These are phyloP conservation scores for Actenoides hombroni DNA, from an alignment of 2,113 vertebrate species.

Conservation along the genomic window DNA sequence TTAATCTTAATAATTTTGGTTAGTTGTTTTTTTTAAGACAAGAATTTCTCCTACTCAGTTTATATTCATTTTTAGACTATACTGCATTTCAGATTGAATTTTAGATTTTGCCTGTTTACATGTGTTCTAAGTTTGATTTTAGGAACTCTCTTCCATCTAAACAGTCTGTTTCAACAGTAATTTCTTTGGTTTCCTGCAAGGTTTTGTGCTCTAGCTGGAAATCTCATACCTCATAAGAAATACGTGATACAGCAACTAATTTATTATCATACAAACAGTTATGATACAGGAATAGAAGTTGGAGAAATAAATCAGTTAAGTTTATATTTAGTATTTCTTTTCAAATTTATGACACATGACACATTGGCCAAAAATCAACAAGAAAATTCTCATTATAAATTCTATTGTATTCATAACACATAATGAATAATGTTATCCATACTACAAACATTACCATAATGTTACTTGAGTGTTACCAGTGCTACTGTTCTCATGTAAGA, in stretches of 20 bases:
- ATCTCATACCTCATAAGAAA: not conserved
- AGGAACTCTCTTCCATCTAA: not conserved
- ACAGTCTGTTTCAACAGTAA: not conserved
- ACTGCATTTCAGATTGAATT: not conserved
- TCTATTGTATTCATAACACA: not conserved
- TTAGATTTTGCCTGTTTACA: not conserved
- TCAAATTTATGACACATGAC: not conserved
- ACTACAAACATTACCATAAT: not conserved
- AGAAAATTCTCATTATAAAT: not conserved
- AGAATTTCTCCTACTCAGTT: not conserved
- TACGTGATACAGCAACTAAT: not conserved
- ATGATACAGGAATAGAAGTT: not conserved
- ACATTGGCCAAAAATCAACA: not conserved
- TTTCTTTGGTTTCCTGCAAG: not conserved
- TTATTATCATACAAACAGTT: not conserved
- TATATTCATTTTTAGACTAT: not conserved
- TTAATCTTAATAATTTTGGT: not conserved
- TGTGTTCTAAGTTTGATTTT: not conserved
- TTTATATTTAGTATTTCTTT: not conserved
- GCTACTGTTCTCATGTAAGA: not conserved
- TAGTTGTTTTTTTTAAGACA: not conserved
- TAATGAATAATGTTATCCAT: not conserved
- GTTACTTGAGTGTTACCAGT: not conserved
- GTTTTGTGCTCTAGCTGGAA: not conserved
- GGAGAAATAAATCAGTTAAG: not conserved